Base-by-base conservation (phyloP, 2,113 vertebrate species). In the Chlamydotis undulata region DNA sequence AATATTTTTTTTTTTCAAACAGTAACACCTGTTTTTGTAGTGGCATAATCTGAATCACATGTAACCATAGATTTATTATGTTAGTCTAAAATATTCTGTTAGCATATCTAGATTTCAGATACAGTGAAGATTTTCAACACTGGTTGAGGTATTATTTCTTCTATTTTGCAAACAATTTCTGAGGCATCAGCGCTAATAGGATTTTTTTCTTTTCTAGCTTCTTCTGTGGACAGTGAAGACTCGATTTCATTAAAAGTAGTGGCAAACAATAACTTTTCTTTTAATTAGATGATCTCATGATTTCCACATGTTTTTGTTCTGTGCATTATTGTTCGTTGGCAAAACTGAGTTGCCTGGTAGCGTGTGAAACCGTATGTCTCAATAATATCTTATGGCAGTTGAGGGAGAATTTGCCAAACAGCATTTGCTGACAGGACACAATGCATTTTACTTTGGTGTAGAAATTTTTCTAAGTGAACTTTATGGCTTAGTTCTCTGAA, bases 361-460 rank as follows among this genome's bases (percentile, higher is more conserved):
- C 71, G n/a, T 96, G 91, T 96, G 96, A 97, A 96, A 94, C 87
- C 83, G 1, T 93, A 29, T 92, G 96, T 95, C 94, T 97, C 90
- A 96, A 93, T 92, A 95, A 90, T 29, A 67, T 95, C 88, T 93
- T 89, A 83, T 85, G 77, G 83, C 69, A 96, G 95, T 35, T 67
- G 61, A 93, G 56, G 65, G 89, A 78, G 78, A 70, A 90, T 92
- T 96, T 95, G 55, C 88, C 86, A 87, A 83, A 95, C 63, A 95
- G 18, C 41, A 33, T 78, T 89, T 95, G 73, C 95, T 97, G 86
- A 89, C 94, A 76, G 87, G 73, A 69, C 89, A 74, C 63, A 96
- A 93, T 81, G 45, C 49, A 16, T 93, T 87, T 86, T 86, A 83
- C 49, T 87, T 91, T 95, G 78, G 90, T 89, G 82, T 83, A 29